Base-by-base conservation (phyloP, 2,888 invertebrate species). In the Bombylius major region DNA sequence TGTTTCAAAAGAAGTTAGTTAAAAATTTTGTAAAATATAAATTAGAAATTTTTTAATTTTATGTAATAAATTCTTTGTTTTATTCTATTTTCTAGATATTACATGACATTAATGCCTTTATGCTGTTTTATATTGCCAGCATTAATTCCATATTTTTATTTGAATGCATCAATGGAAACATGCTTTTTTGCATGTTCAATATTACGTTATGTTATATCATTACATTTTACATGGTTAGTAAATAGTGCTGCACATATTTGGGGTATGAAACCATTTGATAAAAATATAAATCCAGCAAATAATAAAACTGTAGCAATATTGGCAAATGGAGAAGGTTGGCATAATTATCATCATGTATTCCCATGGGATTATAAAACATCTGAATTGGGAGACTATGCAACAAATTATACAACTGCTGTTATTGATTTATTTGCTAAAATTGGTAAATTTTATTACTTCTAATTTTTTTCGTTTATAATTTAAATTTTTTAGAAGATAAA, bases 231-330 rank as follows among this genome's bases (percentile, higher is more conserved):
- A 0, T 96, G 95, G 95, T 76, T 90, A 58, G 92, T 96, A 23
- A 96, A 96, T 76, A 92, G 91, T 58, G 90, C 89, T 0, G 95
- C 95, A 1, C 95, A 95, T 70, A 85, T 91, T 65, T 94, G 88
- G 82, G 96, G 96, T 62, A 86, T 82, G 70, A 85, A 82, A 67
- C 95, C 96, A 2, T 96, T 89, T 70, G 95, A 97, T 71, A 81
- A 81, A 62, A 72, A 76, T 57, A 84, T 86, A 66, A 82, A 82
- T 63, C 82, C 89, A 1, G 82, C 84, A 3, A 86, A 90, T 68
- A 87, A 83, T 66, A 70, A 76, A 58, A 65, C 77, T 0, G 87
- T 89, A 0, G 82, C 84, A 0, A 70, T 83, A 8, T 72, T 81
- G 46, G 84, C 88, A 0, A 76, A 83, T 50, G 87, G 87, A 31